Base-by-base conservation (phyloP, 2,113 vertebrate genomes). In the Lophius piscatorius region DNA sequence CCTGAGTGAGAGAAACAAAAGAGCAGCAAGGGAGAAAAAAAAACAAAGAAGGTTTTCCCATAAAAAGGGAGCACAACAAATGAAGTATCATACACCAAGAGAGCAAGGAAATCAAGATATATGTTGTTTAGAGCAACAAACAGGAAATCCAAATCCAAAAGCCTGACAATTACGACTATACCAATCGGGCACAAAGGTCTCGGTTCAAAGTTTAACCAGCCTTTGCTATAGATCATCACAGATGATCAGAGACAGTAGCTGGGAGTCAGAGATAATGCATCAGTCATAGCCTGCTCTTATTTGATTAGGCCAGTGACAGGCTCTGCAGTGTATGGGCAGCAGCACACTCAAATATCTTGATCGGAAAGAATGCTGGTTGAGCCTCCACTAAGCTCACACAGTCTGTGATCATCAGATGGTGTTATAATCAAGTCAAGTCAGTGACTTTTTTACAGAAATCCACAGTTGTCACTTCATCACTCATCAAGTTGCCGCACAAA, bases 281-380 rank as follows among this genome's bases (percentile, higher is more conserved):
- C 84, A 81, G 87, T 86, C 84, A 87, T 84, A 87, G 76, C 44
- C 29, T 74, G 81, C 75, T 84, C 78, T 87, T 77, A 89, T 89
- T 89, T 87, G 85, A 90, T 90, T 90, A 90, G 64, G 54, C 73
- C 70, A 58, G 76, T 79, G 63, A 80, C 72, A 83, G 49, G 74
- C 69, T 81, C 74, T 87, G 74, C 75, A 87, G 72, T 63, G 70
- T 58, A 79, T 65, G 71, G 59, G 61, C 78, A 74, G 82, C 63
- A 59, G 34, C 60, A 41, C 33, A 64, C 20, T 51, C 31, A 26
- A 58, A 71, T 35, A 61, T 54, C 38, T 54, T 28, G 64, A 56
- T 40, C n/a, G 58, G 46, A 75, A 73, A 75, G 62, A 75, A 75
- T 59, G 44, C 46, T 45, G 55, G 31, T 59, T 61, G 56, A 58